phyloP scores from a whole-genome alignment of 1,140 invertebrate species.

The Trichonephila inaurata region DNA sequence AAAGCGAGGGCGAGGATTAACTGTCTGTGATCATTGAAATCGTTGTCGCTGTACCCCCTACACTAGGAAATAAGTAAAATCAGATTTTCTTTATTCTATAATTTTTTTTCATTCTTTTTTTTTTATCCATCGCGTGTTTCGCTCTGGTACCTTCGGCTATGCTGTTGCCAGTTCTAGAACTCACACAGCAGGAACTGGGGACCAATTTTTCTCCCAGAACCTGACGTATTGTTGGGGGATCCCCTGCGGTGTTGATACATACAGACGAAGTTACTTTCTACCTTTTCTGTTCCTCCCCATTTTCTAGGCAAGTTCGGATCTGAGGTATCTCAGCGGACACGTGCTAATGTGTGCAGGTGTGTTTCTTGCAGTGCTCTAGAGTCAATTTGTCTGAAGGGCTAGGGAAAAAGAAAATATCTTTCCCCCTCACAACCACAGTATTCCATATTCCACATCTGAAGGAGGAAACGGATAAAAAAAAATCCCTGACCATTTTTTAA shows the following conservation, averaged over 20 bases:
- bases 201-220: slow-evolving; percentile 61
- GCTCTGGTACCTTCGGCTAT: slow-evolving; percentile 42
- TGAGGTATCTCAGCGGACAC: slow-evolving; percentile 39
- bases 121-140: neutral
- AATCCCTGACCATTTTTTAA: neutral
- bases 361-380: slow-evolving; percentile 35
- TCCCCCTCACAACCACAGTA: neutral
- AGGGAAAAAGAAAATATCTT: neutral
- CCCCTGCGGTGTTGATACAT: slow-evolving; percentile 48
- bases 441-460: slow-evolving; percentile 4
- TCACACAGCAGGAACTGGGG: slow-evolving; percentile 30
- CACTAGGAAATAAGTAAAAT: neutral
- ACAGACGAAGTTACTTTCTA: slow-evolving; percentile 58
- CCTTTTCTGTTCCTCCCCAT: neutral
- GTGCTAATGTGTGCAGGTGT: slow-evolving; percentile 70
- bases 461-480: neutral
- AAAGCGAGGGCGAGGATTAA: slow-evolving; percentile 1
- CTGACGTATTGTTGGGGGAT: slow-evolving; percentile 58
- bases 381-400: slow-evolving; percentile 40
- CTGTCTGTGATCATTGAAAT: slow-evolving; percentile 4
- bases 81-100: neutral
- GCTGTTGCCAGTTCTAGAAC: slow-evolving; percentile 28
- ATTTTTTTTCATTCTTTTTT: neutral
- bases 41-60: neutral
- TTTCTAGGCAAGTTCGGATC: neutral